Conservation (phyloP, 2,113 vertebrate species). For the Camelus dromedarius region DNA sequence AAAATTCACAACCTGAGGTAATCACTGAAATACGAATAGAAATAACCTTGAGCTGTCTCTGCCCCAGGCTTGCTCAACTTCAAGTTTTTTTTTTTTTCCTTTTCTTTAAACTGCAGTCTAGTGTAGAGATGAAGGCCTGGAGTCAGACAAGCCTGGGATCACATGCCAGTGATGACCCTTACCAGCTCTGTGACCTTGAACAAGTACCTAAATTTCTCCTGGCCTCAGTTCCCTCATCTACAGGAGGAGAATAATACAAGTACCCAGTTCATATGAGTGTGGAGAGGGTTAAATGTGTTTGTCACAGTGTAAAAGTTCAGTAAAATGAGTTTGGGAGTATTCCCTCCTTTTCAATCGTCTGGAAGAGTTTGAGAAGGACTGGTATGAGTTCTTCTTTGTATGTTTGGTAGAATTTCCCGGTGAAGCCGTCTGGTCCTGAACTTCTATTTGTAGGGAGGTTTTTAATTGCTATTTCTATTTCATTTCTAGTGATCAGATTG, state of each 20-base stretch:
- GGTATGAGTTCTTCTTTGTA: too few relatives aligned
- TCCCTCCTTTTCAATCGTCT: too few relatives aligned
- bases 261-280: not conserved
- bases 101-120: constrained; percentile 43
- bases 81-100: not conserved
- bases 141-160: not conserved
- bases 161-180: not conserved
- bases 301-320: not conserved
- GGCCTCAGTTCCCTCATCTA: constrained; percentile 4
- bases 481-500: too few relatives aligned
- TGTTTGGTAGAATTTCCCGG: too few relatives aligned
- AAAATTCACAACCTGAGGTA: constrained; percentile 41
- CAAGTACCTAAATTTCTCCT: not conserved
- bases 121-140: constrained; percentile 23
- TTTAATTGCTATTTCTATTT: too few relatives aligned
- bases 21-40: constrained; percentile 45
- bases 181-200: constrained; percentile 16
- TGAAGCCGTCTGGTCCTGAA: too few relatives aligned
- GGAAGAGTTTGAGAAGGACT: too few relatives aligned
- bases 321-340: not conserved
- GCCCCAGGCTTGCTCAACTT: constrained; percentile 20
- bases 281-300: not conserved
- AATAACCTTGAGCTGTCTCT: constrained; percentile 66
- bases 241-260: not conserved
- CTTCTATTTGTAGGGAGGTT: too few relatives aligned